A percentile compares a stretch with the other conserved stretches of the same genome.
Evolutionary conservation across 2,888 invertebrate species (phyloP).

Genomic region (Craniophora ligustri): DNA sequence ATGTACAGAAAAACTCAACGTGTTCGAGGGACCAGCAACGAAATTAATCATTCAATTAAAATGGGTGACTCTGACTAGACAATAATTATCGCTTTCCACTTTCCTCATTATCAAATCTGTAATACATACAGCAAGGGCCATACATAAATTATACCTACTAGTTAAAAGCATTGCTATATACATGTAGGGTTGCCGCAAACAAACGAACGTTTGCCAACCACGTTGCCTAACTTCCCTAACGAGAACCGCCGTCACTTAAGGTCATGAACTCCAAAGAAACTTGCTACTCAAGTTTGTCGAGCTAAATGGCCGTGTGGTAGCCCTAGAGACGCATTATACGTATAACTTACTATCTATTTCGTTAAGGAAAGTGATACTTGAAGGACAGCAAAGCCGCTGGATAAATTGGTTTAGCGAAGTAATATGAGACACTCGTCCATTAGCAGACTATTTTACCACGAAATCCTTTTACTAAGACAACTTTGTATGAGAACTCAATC

Average conservation of each 20-base stretch:
- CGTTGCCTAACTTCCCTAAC: constrained; percentile 37
- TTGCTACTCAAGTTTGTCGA: constrained; percentile 34
- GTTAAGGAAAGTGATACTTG: constrained; percentile 35
- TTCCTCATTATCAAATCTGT: too few species aligned
- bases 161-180: too few species aligned
- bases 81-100: too few species aligned
- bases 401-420: constrained; percentile 35
- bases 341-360: constrained; percentile 26
- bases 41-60: too few species aligned
- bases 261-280: constrained; percentile 44
- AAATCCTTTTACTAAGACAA: constrained; percentile 42
- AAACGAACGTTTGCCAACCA: constrained; percentile 23
- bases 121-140: too few species aligned
- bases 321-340: constrained; percentile 30
- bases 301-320: constrained; percentile 35
- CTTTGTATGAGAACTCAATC: constrained; percentile 25
- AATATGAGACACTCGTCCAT: constrained; percentile 40
- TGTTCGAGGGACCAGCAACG: too few species aligned
- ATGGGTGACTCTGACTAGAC: too few species aligned
- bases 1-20: too few species aligned
- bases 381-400: constrained; percentile 17
- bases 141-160: too few species aligned
- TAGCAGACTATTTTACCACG: constrained; percentile 30
- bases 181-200: constrained; percentile 22
- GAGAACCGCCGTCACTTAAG: constrained; percentile 29